Evolutionary conservation across 2,797 vertebrate genomes (phyloP), one percentile per base, ranked within the genome.

Genomic region (Selene dorsalis): DNA sequence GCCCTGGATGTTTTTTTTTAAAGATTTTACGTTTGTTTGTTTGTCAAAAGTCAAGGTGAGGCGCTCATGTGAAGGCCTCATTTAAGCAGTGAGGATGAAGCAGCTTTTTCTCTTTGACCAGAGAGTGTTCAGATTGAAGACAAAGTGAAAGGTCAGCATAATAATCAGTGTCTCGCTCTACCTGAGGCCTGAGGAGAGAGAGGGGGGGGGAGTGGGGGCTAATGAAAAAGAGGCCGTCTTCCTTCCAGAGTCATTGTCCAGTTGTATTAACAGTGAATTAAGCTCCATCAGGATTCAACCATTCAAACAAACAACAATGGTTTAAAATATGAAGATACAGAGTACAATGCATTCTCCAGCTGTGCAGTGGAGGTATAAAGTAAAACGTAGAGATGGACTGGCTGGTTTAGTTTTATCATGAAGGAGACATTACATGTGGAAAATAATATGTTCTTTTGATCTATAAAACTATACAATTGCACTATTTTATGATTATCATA

Each of bases 111-210:
- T 45, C 55, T 84, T 68, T 67, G 77, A 75, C 73, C 17, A 26
- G 30, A 75, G 63, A 73, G 73, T 74, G 58, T 66, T 84, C 58
- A 76, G 84, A 80, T n/a, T 59, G 52, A 50, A 59, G 64, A 77
- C 66, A 56, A 28, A 87, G 60, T 74, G 67, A 90, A 92, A 90
- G 88, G 83, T 91, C 89, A 88, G 67, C 53, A 60, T 35, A 66
- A 79, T 73, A 82, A 81, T 87, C 80, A 83, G 79, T 3, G 41
- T 84, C 82, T 45, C 43, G 65, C 32, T 1, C 50, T 26, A 71
- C 84, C 84, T 12, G 28, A 64, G 83, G 85, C 80, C 32, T 2
- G 24, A 67, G 39, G 56, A 28, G 22, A 60, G 28, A 65, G 60
- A 63, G 52, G 60, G 62, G 80, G 70, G 32, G 47, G 38, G 59